Evolutionary conservation across 2,888 invertebrate species (phyloP).

Genomic region (Apotomis turbidana): DNA sequence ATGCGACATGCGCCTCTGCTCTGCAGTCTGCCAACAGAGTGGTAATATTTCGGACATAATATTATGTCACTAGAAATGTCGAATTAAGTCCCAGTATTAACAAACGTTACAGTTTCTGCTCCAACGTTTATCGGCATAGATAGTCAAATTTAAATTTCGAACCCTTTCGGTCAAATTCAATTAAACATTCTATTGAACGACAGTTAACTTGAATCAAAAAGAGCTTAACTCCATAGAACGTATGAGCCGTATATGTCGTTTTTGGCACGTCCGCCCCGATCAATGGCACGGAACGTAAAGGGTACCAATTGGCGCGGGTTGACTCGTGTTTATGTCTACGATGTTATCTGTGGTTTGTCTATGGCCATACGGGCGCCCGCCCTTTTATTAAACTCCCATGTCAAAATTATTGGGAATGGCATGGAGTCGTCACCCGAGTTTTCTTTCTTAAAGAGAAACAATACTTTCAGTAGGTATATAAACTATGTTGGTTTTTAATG

Average conservation of each 20-base stretch:
- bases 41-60: too few species aligned
- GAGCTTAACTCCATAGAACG: not conserved
- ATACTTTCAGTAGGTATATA: too few species aligned
- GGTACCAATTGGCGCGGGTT: conserved; percentile 71
- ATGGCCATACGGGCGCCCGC: conserved; percentile 71
- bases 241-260: not conserved
- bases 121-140: conserved; percentile 6
- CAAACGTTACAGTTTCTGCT: not conserved
- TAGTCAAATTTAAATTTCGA: conserved; percentile 57
- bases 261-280: conserved; percentile 19
- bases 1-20: too few species aligned
- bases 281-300: conserved; percentile 56
- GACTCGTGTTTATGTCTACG: conserved; percentile 74
- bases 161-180: conserved; percentile 73
- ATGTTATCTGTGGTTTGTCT: conserved; percentile 75
- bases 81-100: too few species aligned
- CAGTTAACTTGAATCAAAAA: conserved; percentile 39
- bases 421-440: conserved; percentile 49
- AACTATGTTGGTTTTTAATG: too few species aligned
- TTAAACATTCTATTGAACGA: conserved; percentile 72
- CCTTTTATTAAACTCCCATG: conserved; percentile 75
- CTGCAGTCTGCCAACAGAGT: too few species aligned
- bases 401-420: conserved; percentile 53
- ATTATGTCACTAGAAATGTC: too few species aligned
- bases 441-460: too few species aligned